A percentile compares a stretch with the other conserved stretches of the same genome.
Evolutionary conservation across 2,113 vertebrate species (phyloP).

Genomic region (Corythoichthys intestinalis): DNA sequence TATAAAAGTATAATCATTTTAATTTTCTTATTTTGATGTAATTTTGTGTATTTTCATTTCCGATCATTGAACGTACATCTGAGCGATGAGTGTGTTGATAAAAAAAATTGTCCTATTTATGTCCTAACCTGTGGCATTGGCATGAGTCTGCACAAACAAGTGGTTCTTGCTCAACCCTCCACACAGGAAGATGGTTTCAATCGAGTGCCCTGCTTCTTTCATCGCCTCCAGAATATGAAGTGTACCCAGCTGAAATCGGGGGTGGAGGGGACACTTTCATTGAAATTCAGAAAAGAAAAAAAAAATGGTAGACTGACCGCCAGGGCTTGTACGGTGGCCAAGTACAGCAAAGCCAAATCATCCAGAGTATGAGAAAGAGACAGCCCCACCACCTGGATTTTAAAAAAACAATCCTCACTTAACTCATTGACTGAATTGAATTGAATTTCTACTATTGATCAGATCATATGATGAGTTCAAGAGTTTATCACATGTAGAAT

Average conservation of each 20-base stretch:
- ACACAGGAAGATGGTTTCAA: slow-evolving; percentile 87
- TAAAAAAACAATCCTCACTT: background rate
- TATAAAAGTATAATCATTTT: too few relatives aligned
- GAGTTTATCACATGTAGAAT: too few relatives aligned
- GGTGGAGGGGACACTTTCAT: background rate
- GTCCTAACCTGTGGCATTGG: slow-evolving; percentile 82
- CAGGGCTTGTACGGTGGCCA: slow-evolving; percentile 87
- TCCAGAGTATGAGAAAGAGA: slow-evolving; percentile 83
- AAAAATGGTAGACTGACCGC: slow-evolving; percentile 79
- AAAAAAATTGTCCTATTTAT: too few relatives aligned
- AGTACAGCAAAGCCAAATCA: slow-evolving; percentile 89
- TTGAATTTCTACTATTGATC: too few relatives aligned
- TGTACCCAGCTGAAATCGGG: slow-evolving; percentile 81
- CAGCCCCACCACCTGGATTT: slow-evolving; percentile 82
- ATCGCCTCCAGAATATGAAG: slow-evolving; percentile 87
- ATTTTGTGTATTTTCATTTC: too few relatives aligned
- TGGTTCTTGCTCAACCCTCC: slow-evolving; percentile 95
- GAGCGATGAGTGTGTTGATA: too few relatives aligned
- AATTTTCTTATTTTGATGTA: too few relatives aligned
- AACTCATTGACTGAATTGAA: too few relatives aligned
- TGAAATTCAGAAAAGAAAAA: background rate
- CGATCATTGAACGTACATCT: too few relatives aligned
- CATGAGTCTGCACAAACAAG: slow-evolving; percentile 89
- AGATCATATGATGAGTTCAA: too few relatives aligned
- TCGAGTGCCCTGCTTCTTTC: slow-evolving; percentile 80